Conservation (phyloP, 1,140 invertebrate species). For the Amphibalanus amphitrite region DNA sequence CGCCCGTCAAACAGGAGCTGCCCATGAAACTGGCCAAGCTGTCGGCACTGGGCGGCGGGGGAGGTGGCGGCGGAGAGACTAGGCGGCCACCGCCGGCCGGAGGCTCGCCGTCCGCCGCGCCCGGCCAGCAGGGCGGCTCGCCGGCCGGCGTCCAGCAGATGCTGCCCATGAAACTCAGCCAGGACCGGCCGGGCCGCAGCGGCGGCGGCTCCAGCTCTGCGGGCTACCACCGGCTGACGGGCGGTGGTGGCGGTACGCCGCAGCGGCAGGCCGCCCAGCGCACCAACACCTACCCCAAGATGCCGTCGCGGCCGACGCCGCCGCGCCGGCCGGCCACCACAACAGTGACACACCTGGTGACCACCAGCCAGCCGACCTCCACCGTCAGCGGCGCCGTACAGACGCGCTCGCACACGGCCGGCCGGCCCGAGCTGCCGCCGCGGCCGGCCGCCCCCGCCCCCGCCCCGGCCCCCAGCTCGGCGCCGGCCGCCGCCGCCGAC, state of each 20-base stretch:
- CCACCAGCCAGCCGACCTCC: slow-evolving; percentile 4
- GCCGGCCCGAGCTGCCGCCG: not conserved
- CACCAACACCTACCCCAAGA: slow-evolving; percentile 20
- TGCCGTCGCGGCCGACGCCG: slow-evolving; percentile 15
- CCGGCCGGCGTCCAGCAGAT: slow-evolving; percentile 27
- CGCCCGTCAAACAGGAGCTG: slow-evolving; percentile 59
- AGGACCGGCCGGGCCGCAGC: slow-evolving; percentile 26
- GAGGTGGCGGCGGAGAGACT: slow-evolving; percentile 9
- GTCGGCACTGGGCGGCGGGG: slow-evolving; percentile 25
- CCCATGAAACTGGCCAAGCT: slow-evolving; percentile 55
- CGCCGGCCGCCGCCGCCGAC: too few relatives aligned
- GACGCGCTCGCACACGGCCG: slow-evolving; percentile 11
- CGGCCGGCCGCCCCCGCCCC: slow-evolving; percentile 12
- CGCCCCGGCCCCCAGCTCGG: too few relatives aligned
- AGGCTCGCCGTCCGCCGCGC: slow-evolving; percentile 15
- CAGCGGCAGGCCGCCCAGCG: slow-evolving; percentile 18
- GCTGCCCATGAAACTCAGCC: slow-evolving; percentile 35
- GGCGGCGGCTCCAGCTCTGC: slow-evolving; percentile 20
- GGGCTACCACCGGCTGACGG: slow-evolving; percentile 44
- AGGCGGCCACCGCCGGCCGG: slow-evolving; percentile 13
- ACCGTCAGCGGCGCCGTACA: not conserved
- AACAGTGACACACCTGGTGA: slow-evolving; percentile 10
- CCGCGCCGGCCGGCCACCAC: slow-evolving; percentile 11
- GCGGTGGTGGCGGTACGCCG: slow-evolving; percentile 49
- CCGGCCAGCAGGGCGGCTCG: slow-evolving; percentile 8